A percentile compares a stretch with the other conserved stretches of the same genome.
These are phyloP conservation scores for Peribatodes rhomboidaria DNA, from an alignment of 2,888 invertebrate species.

Conservation along the genomic window DNA sequence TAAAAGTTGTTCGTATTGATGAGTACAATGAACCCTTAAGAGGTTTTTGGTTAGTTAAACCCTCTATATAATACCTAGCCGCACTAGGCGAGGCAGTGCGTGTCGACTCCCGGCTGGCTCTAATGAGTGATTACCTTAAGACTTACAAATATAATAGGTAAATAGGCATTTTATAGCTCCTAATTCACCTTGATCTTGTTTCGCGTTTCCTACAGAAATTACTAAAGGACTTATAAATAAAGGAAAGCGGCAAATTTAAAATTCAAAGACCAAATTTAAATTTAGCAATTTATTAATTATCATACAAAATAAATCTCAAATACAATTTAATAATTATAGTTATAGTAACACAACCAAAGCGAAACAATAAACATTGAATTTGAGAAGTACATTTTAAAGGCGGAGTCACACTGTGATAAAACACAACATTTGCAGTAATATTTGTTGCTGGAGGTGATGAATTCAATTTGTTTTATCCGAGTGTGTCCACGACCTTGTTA, in stretches of 20 bases:
- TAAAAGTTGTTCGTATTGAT: too few species aligned
- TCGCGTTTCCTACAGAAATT: neutral
- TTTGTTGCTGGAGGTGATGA: neutral
- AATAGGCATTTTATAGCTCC: too few species aligned
- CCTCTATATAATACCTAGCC: too few species aligned
- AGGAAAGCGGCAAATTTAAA: neutral
- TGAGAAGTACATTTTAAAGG: conserved; percentile 67
- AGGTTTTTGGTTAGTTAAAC: too few species aligned
- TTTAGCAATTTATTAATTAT: conserved; percentile 85
- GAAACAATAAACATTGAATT: conserved; percentile 83
- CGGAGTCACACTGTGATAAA: conserved; percentile 20
- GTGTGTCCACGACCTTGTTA: conserved; percentile 50
- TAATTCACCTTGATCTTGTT: neutral
- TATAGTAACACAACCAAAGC: conserved; percentile 86
- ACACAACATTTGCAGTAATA: neutral
- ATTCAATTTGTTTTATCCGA: conserved; percentile 10
- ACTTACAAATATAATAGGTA: too few species aligned
- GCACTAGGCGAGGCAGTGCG: too few species aligned
- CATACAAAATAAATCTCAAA: conserved; percentile 86
- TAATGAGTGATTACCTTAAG: too few species aligned
- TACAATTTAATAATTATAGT: conserved; percentile 80
- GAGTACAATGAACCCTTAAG: too few species aligned
- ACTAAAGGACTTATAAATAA: too few species aligned
- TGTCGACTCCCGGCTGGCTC: too few species aligned
- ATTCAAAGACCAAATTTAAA: conserved; percentile 50